Evolutionary conservation across 2,888 invertebrate species (phyloP).

Genomic region (Pecten maximus): DNA sequence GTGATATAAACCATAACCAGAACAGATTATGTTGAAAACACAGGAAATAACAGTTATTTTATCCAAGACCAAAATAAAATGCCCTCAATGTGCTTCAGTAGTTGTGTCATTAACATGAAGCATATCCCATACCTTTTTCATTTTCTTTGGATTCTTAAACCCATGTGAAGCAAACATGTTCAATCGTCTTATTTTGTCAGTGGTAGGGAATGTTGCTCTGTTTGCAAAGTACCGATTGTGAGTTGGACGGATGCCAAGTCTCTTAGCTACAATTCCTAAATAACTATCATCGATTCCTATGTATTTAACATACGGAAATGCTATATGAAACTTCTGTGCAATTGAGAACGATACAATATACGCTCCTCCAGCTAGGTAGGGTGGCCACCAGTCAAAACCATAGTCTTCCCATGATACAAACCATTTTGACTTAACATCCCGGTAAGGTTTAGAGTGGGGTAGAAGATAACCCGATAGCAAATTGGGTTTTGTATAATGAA

Average conservation of each 20-base stretch:
- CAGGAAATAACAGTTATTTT: too few species aligned
- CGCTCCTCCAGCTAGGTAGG: conserved; percentile 39
- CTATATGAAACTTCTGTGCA: not conserved
- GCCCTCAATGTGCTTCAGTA: too few species aligned
- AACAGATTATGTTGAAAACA: too few species aligned
- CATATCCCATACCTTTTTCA: not conserved
- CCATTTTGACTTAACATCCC: conserved; percentile 27
- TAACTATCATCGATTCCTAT: not conserved
- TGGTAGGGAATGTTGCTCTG: not conserved
- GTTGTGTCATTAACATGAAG: not conserved
- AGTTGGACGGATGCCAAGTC: not conserved
- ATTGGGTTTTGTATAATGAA: not conserved
- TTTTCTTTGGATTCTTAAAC: not conserved
- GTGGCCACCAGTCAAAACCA: conserved; percentile 17
- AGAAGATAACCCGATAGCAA: conserved; percentile 22
- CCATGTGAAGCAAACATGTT: conserved; percentile 16
- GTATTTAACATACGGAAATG: not conserved
- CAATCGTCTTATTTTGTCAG: not conserved
- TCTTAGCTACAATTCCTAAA: conserved; percentile 4
- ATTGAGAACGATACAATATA: not conserved
- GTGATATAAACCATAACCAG: too few species aligned
- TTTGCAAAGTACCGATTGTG: not conserved
- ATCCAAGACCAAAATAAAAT: too few species aligned
- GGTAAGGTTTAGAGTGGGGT: not conserved
- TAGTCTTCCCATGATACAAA: conserved; percentile 39